These are phyloP conservation scores for Zaprionus nigranus DNA, from an alignment of 1,140 invertebrate genomes.

Conservation along the genomic window DNA sequence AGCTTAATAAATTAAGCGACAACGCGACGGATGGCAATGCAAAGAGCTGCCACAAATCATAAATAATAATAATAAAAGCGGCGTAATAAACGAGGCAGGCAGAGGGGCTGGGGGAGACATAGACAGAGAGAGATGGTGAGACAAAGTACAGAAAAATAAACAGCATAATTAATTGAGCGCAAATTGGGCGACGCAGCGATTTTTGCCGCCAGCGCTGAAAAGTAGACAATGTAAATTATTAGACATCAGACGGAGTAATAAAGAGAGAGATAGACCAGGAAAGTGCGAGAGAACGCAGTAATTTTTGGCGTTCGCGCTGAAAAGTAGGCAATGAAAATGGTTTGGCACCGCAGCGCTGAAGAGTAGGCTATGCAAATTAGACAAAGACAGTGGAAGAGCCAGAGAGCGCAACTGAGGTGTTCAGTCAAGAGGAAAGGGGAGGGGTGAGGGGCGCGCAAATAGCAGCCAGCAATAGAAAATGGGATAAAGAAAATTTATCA, in stretches of 20 bases:
- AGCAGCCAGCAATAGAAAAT: slow-evolving; percentile 29
- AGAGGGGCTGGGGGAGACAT: neutral
- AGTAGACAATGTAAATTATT: slow-evolving; percentile 64
- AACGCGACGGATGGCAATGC: slow-evolving; percentile 48
- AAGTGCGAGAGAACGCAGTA: neutral
- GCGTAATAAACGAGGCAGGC: slow-evolving; percentile 5
- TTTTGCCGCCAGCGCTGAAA: slow-evolving; percentile 44
- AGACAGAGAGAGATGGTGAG: neutral
- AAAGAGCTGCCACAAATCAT: slow-evolving; percentile 42
- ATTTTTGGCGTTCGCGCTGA: neutral
- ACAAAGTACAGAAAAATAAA: slow-evolving; percentile 26
- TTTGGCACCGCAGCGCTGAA: slow-evolving; percentile 56
- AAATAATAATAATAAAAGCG: slow-evolving; percentile 39
- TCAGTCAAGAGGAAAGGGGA: neutral
- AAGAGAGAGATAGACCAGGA: neutral
- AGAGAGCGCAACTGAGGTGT: neutral
- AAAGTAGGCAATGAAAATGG: slow-evolving; percentile 3
- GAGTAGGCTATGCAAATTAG: slow-evolving; percentile 62
- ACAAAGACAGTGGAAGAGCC: neutral
- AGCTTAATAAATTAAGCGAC: slow-evolving; percentile 66
- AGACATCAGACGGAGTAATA: neutral
- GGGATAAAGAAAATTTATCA: slow-evolving; percentile 71
- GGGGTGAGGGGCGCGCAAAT: neutral
- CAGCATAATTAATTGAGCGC: slow-evolving; percentile 79
- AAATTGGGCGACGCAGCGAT: slow-evolving; percentile 70